These are phyloP conservation scores for Chrysemys picta DNA, from an alignment of 2,113 vertebrate species.

Conservation along the genomic window DNA sequence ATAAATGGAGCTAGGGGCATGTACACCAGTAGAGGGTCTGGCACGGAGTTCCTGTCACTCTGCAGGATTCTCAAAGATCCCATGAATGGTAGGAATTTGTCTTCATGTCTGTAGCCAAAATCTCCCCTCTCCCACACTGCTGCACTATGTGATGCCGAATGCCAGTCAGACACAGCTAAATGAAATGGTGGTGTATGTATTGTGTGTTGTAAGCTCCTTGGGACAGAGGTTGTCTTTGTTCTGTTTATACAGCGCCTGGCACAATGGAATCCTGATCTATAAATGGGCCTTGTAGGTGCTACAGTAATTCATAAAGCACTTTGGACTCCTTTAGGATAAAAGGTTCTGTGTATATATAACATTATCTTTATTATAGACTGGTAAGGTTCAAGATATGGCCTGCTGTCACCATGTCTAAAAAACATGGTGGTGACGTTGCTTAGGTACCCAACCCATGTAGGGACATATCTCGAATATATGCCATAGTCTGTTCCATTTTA, in stretches of 20 bases:
- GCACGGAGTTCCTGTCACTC: background rate
- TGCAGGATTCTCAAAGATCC: background rate
- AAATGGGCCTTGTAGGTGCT: background rate
- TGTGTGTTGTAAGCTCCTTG: background rate
- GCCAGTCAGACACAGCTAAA: background rate
- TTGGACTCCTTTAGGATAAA: background rate
- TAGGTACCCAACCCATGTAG: too few relatives aligned
- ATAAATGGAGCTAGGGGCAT: rapidly evolving
- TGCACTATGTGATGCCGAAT: background rate
- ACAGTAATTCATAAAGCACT: background rate
- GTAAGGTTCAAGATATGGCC: background rate
- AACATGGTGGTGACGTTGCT: background rate
- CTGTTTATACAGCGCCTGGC: background rate
- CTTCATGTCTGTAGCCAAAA: background rate
- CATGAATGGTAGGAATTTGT: rapidly evolving
- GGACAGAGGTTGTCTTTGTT: background rate
- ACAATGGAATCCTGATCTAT: background rate
- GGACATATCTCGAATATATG: background rate
- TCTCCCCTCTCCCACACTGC: background rate
- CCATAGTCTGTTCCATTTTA: background rate
- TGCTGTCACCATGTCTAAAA: background rate
- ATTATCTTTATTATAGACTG: background rate
- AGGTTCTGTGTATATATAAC: background rate
- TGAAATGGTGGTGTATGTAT: background rate
- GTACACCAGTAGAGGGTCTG: background rate